Evolutionary conservation across 2,888 invertebrate genomes (phyloP), one percentile per base, ranked within the genome.

Genomic region (Cataglyphis livida): DNA sequence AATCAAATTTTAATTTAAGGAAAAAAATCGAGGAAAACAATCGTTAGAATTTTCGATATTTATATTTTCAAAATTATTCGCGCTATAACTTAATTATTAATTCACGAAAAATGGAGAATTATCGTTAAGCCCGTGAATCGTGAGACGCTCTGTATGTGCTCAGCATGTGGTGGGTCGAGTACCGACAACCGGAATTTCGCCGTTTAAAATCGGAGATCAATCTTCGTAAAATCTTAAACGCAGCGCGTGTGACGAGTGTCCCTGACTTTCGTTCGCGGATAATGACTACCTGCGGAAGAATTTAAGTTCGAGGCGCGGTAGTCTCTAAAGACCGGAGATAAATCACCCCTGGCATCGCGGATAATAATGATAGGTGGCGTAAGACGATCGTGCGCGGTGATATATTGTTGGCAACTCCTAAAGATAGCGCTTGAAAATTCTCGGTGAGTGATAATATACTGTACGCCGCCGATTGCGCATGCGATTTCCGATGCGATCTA

Each of bases 341-440:
- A 91, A 91, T 90, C 90, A 88, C 86, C 82, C 85, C 65, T 85
- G 87, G 85, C 86, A 86, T 89, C 88, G 89, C 86, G 89, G 88
- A 90, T 91, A 91, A 90, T 91, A 91, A 91, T 90, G 88, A 91
- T 91, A 91, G 87, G 65, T 82, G 82, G 68, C 82, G 82, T 75
- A 71, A 54, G 87, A 88, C 86, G 88, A 86, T 85, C 87, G 84
- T 86, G 85, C 81, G 84, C 84, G 85, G 87, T 91, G 89, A 91
- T 90, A 89, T 88, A 91, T 90, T 82, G 90, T 84, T 71, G 70
- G 84, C 48, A 75, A 74, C 73, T 83, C 48, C 76, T 71, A 74
- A 79, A 82, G 79, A 82, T 66, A 70, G 81, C 86, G 79, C 87
- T 89, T 91, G 86, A 88, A 87, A 87, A 89, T 89, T 89, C 88